Percentiles rank a stretch among this genome's conserved stretches.
phyloP scores from a whole-genome alignment of 2,113 vertebrate genomes.

The Sclerurus mexicanus region DNA sequence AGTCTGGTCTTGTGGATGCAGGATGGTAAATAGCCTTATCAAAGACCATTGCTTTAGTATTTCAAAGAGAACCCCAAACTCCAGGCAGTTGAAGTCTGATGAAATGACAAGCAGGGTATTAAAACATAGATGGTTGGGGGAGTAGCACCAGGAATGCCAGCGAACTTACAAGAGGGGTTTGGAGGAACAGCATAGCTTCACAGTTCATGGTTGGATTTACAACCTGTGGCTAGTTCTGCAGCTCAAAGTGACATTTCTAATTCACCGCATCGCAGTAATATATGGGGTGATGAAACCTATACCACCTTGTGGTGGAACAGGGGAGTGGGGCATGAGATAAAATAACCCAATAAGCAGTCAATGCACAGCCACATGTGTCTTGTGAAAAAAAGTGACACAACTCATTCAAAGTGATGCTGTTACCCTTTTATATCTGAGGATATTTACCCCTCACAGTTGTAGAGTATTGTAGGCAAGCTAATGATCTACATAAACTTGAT shows the following conservation, averaged over 20 bases:
- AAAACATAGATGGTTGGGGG: background rate
- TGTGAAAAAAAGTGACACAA: background rate
- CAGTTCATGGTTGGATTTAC: background rate
- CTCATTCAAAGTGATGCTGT: background rate
- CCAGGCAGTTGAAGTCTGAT: background rate
- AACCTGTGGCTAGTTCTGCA: background rate
- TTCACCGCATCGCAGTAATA: background rate
- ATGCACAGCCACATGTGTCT: background rate
- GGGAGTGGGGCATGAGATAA: background rate
- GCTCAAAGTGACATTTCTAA: background rate
- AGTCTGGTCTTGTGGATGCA: background rate
- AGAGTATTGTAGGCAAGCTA: background rate
- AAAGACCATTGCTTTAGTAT: background rate
- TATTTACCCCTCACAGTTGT: background rate
- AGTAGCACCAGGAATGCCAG: background rate
- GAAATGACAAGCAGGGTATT: background rate
- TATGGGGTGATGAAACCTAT: background rate
- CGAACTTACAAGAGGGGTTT: background rate
- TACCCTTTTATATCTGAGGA: background rate
- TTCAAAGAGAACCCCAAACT: background rate
- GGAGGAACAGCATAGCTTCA: background rate
- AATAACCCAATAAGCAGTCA: background rate
- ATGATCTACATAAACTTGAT: background rate
- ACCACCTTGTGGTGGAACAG: background rate
- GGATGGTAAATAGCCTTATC: background rate